Evolutionary conservation across 2,888 invertebrate genomes (phyloP).

Genomic region (Drosophila flavopinicola): DNA sequence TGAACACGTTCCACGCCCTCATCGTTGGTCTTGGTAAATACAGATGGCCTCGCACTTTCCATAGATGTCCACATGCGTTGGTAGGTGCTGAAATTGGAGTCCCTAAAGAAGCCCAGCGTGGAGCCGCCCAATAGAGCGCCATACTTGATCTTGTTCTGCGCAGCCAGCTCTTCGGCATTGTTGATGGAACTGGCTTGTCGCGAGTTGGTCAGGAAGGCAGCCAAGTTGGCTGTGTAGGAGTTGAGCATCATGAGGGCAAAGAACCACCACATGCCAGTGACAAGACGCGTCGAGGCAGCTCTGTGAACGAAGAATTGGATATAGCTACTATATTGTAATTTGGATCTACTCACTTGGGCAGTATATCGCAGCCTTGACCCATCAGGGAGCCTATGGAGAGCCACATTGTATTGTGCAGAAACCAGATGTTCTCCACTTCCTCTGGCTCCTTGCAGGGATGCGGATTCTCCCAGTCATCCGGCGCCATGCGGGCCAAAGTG

Average conservation of each 20-base stretch:
- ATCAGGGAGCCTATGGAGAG: constrained; percentile 95
- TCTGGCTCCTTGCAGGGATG: constrained; percentile 95
- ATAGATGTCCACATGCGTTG: constrained; percentile 97
- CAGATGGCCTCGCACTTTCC: constrained; percentile 92
- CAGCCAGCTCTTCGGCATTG: constrained; percentile 95
- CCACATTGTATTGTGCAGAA: constrained; percentile 95
- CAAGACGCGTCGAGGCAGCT: constrained; percentile 94
- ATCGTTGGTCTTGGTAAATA: constrained; percentile 92
- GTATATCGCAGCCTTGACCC: constrained; percentile 96
- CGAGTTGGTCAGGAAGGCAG: constrained; percentile 96
- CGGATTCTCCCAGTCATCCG: constrained; percentile 96
- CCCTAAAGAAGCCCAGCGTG: constrained; percentile 95
- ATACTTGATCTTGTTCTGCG: constrained; percentile 98
- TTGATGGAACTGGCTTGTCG: constrained; percentile 90
- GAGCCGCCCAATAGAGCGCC: constrained; percentile 96
- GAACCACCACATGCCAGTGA: constrained; percentile 97
- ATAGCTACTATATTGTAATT: not conserved
- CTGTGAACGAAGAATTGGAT: constrained; percentile 85
- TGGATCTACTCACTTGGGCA: constrained; percentile 89
- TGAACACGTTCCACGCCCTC: constrained; percentile 94
- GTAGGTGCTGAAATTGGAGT: constrained; percentile 95
- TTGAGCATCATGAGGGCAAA: constrained; percentile 96
- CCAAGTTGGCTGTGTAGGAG: constrained; percentile 97
- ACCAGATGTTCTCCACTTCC: constrained; percentile 95
- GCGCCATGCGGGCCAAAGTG: constrained; percentile 92